Percentiles rank a stretch among this genome's conserved stretches.
Conservation (phyloP, 1,140 invertebrate genomes). For the Drosophila pachea region DNA sequence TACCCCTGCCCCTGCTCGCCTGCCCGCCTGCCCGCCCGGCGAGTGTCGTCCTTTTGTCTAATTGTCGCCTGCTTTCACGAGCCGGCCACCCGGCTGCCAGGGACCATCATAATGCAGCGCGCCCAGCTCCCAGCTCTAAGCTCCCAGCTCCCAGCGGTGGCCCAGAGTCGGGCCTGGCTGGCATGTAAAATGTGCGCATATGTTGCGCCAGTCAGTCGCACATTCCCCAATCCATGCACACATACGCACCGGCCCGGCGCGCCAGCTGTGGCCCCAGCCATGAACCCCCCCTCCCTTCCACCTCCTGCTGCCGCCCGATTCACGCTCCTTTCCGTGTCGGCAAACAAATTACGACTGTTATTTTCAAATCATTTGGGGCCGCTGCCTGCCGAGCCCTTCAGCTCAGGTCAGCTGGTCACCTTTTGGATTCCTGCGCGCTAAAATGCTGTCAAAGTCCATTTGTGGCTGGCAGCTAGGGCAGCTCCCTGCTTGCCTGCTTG, state of each 20-base stretch:
- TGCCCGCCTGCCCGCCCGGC: neutral
- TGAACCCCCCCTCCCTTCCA: neutral
- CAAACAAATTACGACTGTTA: slow-evolving; percentile 76
- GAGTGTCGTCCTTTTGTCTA: slow-evolving; percentile 58
- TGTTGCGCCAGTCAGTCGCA: slow-evolving; percentile 46
- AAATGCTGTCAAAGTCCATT: slow-evolving; percentile 11
- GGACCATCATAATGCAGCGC: slow-evolving; percentile 57
- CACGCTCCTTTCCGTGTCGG: slow-evolving; percentile 42
- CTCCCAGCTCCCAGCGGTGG: slow-evolving; percentile 18
- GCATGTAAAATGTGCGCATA: slow-evolving; percentile 70
- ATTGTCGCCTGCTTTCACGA: slow-evolving; percentile 53
- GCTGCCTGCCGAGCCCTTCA: slow-evolving; percentile 37
- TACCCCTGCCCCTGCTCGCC: neutral
- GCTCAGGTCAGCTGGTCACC: slow-evolving; percentile 41
- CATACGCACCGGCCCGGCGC: slow-evolving; percentile 13
- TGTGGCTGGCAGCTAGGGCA: too few species aligned
- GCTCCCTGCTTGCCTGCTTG: too few species aligned
- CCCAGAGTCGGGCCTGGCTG: slow-evolving; percentile 41
- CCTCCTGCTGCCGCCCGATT: too few species aligned
- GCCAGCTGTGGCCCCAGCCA: slow-evolving; percentile 29
- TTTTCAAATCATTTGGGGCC: slow-evolving; percentile 75
- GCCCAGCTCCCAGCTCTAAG: neutral
- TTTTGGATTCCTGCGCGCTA: slow-evolving; percentile 21
- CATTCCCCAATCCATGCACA: neutral
- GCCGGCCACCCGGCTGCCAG: too few species aligned